These are phyloP conservation scores for Acholoe squamosa DNA, from an alignment of 2,888 invertebrate genomes.

Conservation along the genomic window DNA sequence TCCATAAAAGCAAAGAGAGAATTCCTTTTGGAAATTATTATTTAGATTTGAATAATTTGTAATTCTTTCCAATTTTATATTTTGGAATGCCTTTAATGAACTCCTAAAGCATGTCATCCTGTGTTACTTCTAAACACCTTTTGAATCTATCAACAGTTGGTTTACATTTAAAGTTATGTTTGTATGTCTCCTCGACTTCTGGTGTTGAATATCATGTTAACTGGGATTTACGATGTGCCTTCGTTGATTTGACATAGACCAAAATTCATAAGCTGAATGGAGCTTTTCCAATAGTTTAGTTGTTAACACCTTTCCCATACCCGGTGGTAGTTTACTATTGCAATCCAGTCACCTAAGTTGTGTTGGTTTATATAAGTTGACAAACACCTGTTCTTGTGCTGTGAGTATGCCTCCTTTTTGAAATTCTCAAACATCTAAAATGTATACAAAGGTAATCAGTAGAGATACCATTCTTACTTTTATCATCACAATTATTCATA, in stretches of 20 bases:
- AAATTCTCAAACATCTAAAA: not conserved
- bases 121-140: not conserved
- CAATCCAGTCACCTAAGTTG: constrained; percentile 56
- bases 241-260: constrained; percentile 7
- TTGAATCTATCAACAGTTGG: constrained; percentile 9
- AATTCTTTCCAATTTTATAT: not conserved
- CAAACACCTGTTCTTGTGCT: constrained; percentile 58
- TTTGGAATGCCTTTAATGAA: not conserved
- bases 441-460: not conserved
- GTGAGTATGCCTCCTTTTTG: constrained; percentile 34
- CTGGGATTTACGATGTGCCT: constrained; percentile 52
- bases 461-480: too few relatives aligned
- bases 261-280: not conserved
- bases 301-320: not conserved
- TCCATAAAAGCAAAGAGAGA: too few relatives aligned
- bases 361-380: constrained; percentile 57
- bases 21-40: not conserved
- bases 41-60: not conserved
- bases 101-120: not conserved
- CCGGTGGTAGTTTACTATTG: constrained; percentile 43
- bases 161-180: not conserved
- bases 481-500: too few relatives aligned
- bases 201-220: constrained; percentile 58
- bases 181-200: constrained; percentile 10
- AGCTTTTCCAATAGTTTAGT: constrained; percentile 29